Evolutionary conservation across 2,113 vertebrate genomes (phyloP).

Genomic region (Boulengeromyrus knoepffleri): DNA sequence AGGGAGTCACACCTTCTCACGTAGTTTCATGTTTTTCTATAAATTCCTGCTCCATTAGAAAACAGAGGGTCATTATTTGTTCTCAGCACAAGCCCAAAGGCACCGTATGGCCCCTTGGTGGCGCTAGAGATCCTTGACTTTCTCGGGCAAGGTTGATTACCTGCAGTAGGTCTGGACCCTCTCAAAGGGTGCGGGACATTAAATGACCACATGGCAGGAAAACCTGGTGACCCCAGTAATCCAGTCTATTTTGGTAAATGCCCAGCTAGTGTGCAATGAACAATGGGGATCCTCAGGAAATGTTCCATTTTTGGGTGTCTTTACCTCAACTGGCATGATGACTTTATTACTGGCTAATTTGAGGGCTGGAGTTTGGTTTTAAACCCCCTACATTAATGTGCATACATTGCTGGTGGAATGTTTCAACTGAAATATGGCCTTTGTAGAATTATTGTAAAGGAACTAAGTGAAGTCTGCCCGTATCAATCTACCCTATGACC

Average conservation of each 20-base stretch:
- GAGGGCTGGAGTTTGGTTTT: background rate
- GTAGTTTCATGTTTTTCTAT: background rate
- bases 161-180: background rate
- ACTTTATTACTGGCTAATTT: background rate
- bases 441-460: background rate
- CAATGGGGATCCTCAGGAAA: background rate
- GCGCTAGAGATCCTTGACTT: background rate
- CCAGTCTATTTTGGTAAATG: background rate
- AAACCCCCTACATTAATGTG: background rate
- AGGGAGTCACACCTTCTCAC: background rate
- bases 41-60: too few species aligned
- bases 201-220: background rate
- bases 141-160: background rate
- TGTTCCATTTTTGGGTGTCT: background rate
- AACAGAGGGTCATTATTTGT: background rate
- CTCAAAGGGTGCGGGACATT: background rate
- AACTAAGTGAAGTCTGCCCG: background rate
- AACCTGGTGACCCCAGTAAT: background rate
- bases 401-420: background rate
- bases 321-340: background rate
- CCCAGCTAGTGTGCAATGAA: background rate
- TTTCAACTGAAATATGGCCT: background rate
- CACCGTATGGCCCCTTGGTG: background rate
- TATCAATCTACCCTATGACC: background rate
- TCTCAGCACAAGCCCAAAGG: background rate